phyloP scores from a whole-genome alignment of 2,888 invertebrate species.

The Mythimna impura region DNA sequence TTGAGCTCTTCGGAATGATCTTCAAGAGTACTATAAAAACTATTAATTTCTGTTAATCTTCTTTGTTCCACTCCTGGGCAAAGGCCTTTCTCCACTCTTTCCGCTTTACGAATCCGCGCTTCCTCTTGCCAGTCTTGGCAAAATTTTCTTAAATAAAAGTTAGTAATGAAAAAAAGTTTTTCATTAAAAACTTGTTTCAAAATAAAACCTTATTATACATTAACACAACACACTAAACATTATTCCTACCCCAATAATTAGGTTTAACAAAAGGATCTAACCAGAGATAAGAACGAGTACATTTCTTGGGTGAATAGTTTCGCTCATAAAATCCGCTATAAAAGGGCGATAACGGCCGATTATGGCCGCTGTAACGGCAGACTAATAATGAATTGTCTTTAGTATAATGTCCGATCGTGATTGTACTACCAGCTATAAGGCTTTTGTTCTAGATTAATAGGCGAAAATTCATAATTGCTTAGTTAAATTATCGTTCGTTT shows the following conservation, averaged over 20 bases:
- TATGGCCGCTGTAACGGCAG: conserved; percentile 87
- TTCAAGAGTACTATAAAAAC: too few relatives aligned
- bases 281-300: conserved; percentile 82
- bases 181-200: too few relatives aligned
- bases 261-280: conserved; percentile 78
- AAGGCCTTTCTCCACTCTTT: too few relatives aligned
- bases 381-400: conserved; percentile 91
- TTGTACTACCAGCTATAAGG: conserved; percentile 75
- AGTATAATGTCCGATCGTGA: conserved; percentile 86
- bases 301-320: conserved; percentile 89
- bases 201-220: not conserved
- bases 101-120: too few relatives aligned
- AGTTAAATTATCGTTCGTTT: conserved; percentile 58
- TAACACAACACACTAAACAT: conserved; percentile 26
- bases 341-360: conserved; percentile 90
- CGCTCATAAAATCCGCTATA: conserved; percentile 89
- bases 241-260: conserved; percentile 74
- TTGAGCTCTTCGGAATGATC: too few relatives aligned
- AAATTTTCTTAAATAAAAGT: too few relatives aligned
- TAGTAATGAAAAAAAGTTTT: too few relatives aligned
- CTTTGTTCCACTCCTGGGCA: too few relatives aligned
- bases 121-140: too few relatives aligned
- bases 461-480: conserved; percentile 71
- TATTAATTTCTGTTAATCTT: too few relatives aligned
- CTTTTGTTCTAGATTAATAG: conserved; percentile 78